phyloP scores from a whole-genome alignment of 2,113 vertebrate genomes.

The Phalacrocorax carbo region DNA sequence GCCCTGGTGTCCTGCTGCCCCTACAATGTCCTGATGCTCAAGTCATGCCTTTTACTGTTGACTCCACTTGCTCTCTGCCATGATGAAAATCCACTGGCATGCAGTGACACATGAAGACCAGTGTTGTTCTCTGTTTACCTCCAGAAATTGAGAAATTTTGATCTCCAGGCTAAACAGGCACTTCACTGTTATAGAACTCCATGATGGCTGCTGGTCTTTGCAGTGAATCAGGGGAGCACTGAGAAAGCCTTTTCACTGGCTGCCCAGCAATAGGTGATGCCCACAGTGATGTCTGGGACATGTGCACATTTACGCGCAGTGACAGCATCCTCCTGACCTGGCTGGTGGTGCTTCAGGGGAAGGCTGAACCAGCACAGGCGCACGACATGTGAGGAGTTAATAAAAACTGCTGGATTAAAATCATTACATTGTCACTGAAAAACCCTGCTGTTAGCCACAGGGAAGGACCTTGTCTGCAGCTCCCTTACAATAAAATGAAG shows the following conservation, averaged over 20 bases:
- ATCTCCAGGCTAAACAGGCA: neutral
- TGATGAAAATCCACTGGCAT: neutral
- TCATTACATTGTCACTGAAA: neutral
- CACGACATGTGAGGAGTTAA: neutral
- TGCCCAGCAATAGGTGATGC: neutral
- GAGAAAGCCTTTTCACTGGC: neutral
- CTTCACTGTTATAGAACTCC: neutral
- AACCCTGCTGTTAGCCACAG: conserved; percentile 42
- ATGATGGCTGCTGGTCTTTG: neutral
- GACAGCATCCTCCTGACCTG: neutral
- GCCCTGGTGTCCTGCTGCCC: neutral
- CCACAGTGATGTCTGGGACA: rapidly evolving
- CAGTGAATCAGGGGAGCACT: neutral
- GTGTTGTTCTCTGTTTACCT: neutral
- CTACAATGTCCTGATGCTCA: neutral
- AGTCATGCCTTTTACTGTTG: neutral
- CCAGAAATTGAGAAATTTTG: neutral
- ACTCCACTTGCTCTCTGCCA: neutral
- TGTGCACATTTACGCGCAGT: rapidly evolving
- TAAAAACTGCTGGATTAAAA: conserved; percentile 5
- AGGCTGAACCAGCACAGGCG: neutral
- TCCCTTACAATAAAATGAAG: conserved; percentile 40
- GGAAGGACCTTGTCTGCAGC: neutral
- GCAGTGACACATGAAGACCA: neutral
- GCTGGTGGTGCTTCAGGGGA: neutral